Evolutionary conservation across 2,888 invertebrate genomes (phyloP).

Genomic region (Thera britannica): DNA sequence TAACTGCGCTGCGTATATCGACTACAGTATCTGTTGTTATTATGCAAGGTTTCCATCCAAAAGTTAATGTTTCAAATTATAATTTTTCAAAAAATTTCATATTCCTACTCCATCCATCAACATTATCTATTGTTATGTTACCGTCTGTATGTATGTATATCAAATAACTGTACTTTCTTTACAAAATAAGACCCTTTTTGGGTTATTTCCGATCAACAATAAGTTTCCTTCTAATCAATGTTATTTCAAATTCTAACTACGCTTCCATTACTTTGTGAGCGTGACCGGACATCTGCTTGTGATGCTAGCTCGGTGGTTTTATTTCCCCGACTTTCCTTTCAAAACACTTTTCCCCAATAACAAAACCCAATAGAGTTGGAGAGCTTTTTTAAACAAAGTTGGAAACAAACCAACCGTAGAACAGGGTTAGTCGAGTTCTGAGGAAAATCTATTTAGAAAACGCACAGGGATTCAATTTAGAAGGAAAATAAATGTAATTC

Average conservation of each 20-base stretch:
- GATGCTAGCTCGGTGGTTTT: constrained; percentile 12
- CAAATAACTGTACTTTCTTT: too few species aligned
- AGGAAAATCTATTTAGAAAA: constrained; percentile 33
- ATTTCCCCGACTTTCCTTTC: constrained; percentile 22
- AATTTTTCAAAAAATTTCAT: too few species aligned
- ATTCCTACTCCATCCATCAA: too few species aligned
- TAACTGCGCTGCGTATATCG: too few species aligned
- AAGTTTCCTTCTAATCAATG: neutral
- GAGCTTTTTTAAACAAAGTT: constrained; percentile 37
- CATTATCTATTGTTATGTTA: too few species aligned
- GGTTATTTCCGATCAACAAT: too few species aligned
- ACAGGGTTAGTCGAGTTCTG: constrained; percentile 27
- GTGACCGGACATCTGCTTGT: neutral
- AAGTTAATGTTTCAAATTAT: too few species aligned
- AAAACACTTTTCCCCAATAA: constrained; percentile 24
- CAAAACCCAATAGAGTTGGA: constrained; percentile 23
- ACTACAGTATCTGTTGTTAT: too few species aligned
- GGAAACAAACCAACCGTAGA: constrained; percentile 33
- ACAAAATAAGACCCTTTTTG: too few species aligned
- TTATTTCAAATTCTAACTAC: neutral
- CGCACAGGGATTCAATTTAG: constrained; percentile 37
- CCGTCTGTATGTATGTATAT: too few species aligned
- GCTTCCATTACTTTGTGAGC: neutral
- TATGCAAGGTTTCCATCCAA: too few species aligned
- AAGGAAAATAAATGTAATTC: constrained; percentile 29